A percentile compares a stretch with the other conserved stretches of the same genome.
phyloP scores from a whole-genome alignment of 2,113 vertebrate species.

The Peromyscus californicus region DNA sequence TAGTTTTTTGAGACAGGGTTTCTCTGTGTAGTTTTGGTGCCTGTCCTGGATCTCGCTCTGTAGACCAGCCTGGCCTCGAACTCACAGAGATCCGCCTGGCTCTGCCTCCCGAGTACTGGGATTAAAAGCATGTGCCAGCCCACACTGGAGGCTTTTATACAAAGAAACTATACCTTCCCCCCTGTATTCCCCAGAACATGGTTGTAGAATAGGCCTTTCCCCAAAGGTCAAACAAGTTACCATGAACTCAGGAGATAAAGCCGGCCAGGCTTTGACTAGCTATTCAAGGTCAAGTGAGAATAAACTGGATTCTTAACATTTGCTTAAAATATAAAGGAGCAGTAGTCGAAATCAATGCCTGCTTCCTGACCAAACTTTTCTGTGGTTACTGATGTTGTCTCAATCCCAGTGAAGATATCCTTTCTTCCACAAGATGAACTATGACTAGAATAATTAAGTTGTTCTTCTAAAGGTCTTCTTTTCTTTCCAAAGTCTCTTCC shows the following conservation, averaged over 20 bases:
- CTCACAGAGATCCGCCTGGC: too few relatives aligned
- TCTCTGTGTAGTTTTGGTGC: too few relatives aligned
- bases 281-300: constrained; percentile 47
- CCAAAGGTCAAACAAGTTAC: constrained; percentile 1
- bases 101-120: too few relatives aligned
- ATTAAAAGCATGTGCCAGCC: too few relatives aligned
- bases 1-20: too few relatives aligned
- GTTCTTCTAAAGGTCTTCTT: not conserved
- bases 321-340: constrained; percentile 26
- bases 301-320: constrained; percentile 34
- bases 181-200: not conserved
- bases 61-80: too few relatives aligned
- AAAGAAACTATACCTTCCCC: constrained; percentile 8
- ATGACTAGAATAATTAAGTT: not conserved
- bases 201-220: not conserved
- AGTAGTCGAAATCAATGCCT: constrained; percentile 10
- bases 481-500: not conserved
- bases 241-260: constrained; percentile 38
- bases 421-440: constrained; percentile 32
- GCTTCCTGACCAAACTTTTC: constrained; percentile 43
- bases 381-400: constrained; percentile 42
- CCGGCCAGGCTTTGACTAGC: not conserved
- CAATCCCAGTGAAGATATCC: not conserved
- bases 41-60: too few relatives aligned
- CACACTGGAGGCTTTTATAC: not conserved